Conservation (phyloP, 2,888 invertebrate genomes). For the Aphodius sticticus region DNA sequence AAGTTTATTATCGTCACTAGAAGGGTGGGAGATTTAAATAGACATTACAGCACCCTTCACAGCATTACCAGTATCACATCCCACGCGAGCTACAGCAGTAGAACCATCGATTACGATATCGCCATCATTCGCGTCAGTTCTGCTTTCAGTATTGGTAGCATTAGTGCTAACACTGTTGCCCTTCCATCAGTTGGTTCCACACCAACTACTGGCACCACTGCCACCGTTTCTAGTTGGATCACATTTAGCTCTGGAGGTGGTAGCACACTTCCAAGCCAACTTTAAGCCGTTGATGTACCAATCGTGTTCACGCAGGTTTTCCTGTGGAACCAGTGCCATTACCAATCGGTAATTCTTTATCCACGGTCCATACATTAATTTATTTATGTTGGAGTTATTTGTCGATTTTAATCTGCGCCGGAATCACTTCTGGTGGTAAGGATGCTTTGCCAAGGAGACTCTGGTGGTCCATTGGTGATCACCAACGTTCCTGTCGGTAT, state of each 20-base stretch:
- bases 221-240: conserved; percentile 42
- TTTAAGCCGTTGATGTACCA: conserved; percentile 40
- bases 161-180: conserved; percentile 18
- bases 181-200: conserved; percentile 35
- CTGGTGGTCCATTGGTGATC: conserved; percentile 32
- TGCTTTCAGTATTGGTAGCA: conserved; percentile 30
- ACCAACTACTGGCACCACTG: conserved; percentile 36
- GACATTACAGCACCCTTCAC: no score
- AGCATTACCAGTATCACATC: conserved; percentile 39
- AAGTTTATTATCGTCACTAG: no score
- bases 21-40: no score
- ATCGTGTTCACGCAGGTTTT: conserved; percentile 36
- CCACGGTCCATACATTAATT: background rate
- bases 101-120: conserved; percentile 50
- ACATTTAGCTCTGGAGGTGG: conserved; percentile 26
- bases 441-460: conserved; percentile 63
- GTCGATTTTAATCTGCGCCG: conserved; percentile 65
- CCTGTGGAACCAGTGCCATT: conserved; percentile 37
- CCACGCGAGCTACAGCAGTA: conserved; percentile 46
- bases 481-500: conserved; percentile 25
- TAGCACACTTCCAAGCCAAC: conserved; percentile 28
- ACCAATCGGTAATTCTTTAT: conserved; percentile 46
- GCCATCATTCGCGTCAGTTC: conserved; percentile 51
- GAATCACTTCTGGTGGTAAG: conserved; percentile 61
- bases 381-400: background rate